A percentile compares a stretch with the other conserved stretches of the same genome.
Conservation (phyloP, 2,888 invertebrate species). For the Eristalis tenax region DNA sequence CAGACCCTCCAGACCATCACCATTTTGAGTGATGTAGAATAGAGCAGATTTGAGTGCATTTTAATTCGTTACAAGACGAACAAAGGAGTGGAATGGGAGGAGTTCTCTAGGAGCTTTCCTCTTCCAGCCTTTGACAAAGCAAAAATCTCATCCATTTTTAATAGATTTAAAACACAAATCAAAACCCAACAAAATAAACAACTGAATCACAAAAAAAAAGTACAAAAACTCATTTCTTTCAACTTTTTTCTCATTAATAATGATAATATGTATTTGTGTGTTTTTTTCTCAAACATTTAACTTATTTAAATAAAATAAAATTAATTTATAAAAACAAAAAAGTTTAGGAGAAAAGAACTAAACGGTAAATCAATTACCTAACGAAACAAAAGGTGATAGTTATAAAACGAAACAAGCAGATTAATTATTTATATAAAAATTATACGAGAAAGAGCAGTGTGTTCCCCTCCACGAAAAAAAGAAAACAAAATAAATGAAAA, state of each 20-base stretch:
- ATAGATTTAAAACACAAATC: neutral
- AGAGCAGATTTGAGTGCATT: too few species aligned
- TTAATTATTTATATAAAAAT: neutral
- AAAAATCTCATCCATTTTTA: too few species aligned
- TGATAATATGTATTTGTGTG: slow-evolving; percentile 70
- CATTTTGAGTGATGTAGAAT: too few species aligned
- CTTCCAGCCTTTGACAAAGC: too few species aligned
- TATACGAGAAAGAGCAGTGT: neutral
- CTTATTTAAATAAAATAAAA: slow-evolving; percentile 71
- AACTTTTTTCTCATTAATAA: slow-evolving; percentile 70
- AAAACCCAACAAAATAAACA: neutral
- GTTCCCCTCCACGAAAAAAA: slow-evolving; percentile 29
- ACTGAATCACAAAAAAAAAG: neutral
- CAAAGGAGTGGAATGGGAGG: too few species aligned
- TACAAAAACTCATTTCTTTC: slow-evolving; percentile 40
- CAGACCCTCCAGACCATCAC: neutral
- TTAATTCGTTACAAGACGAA: too few species aligned
- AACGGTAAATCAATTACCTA: slow-evolving; percentile 53
- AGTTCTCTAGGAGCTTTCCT: too few species aligned
- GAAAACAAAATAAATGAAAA: slow-evolving; percentile 7
- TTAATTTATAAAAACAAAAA: slow-evolving; percentile 65
- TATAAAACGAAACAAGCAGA: slow-evolving; percentile 9
- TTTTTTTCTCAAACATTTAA: slow-evolving; percentile 68
- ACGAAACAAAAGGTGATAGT: slow-evolving; percentile 36
- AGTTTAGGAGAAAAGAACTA: slow-evolving; percentile 36